Conservation (phyloP, 2,888 invertebrate genomes). For the Gisinianus flammeolus region DNA sequence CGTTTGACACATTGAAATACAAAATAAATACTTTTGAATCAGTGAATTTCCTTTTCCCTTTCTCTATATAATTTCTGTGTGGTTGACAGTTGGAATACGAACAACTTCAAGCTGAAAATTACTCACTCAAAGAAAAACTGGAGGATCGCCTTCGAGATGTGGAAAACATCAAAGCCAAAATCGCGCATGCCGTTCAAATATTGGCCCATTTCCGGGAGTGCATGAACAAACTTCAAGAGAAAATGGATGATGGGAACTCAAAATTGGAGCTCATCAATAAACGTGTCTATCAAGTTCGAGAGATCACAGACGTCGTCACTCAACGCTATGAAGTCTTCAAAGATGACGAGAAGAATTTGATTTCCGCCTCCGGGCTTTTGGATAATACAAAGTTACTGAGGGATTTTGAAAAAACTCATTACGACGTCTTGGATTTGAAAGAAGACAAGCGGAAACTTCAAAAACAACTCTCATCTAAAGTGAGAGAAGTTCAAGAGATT, state of each 20-base stretch:
- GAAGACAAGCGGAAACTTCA: slow-evolving; percentile 38
- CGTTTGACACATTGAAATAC: too few species aligned
- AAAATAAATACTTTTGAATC: too few species aligned
- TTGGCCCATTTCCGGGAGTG: slow-evolving; percentile 46
- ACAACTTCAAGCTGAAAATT: slow-evolving; percentile 47
- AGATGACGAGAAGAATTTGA: slow-evolving; percentile 27
- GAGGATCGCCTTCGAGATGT: slow-evolving; percentile 40
- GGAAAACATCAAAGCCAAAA: slow-evolving; percentile 45
- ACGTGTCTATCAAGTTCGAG: slow-evolving; percentile 34
- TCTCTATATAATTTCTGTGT: too few species aligned
- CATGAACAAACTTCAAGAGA: slow-evolving; percentile 34
- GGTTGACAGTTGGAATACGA: slow-evolving; percentile 45
- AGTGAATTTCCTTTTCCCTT: too few species aligned
- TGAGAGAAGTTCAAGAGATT: slow-evolving; percentile 12
- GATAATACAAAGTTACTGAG: slow-evolving; percentile 42
- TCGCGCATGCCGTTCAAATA: slow-evolving; percentile 45
- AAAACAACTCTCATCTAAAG: slow-evolving; percentile 6
- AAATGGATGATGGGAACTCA: slow-evolving; percentile 27
- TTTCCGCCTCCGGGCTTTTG: slow-evolving; percentile 43
- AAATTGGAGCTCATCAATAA: slow-evolving; percentile 37
- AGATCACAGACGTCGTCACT: slow-evolving; percentile 26
- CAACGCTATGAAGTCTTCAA: slow-evolving; percentile 28
- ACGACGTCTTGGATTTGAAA: slow-evolving; percentile 20
- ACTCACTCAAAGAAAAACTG: slow-evolving; percentile 40
- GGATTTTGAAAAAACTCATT: slow-evolving; percentile 44